Conservation (phyloP, 1,140 invertebrate genomes). For the Oryctes rhinoceros region DNA sequence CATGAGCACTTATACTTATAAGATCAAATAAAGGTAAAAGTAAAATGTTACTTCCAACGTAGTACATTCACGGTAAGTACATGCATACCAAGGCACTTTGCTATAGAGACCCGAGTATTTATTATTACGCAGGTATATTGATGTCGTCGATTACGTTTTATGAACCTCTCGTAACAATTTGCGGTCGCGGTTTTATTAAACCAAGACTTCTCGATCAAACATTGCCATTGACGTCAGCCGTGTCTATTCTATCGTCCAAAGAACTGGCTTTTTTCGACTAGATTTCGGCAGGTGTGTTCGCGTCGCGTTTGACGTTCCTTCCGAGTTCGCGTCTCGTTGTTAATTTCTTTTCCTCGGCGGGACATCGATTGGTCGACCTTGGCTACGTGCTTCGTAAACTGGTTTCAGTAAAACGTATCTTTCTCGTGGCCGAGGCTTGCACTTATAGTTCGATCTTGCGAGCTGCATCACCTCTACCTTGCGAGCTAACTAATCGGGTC, state of each 20-base stretch:
- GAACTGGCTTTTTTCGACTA: neutral
- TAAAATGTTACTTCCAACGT: no score
- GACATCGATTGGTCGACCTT: slow-evolving; percentile 30
- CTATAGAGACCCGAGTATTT: no score
- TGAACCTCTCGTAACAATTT: no score
- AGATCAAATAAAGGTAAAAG: no score
- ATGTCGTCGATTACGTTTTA: no score
- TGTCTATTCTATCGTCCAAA: neutral
- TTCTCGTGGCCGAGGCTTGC: neutral
- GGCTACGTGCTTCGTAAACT: slow-evolving; percentile 9
- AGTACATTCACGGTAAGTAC: no score
- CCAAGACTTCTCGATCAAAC: neutral
- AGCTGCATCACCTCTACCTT: neutral
- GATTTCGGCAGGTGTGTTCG: slow-evolving; percentile 9
- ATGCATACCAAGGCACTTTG: no score
- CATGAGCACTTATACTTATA: no score
- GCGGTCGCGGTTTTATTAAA: no score
- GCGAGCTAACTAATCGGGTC: neutral
- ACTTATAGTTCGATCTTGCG: neutral
- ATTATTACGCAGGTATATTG: no score
- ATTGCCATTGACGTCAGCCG: neutral
- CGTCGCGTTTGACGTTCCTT: neutral
- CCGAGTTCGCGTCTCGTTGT: slow-evolving; percentile 14
- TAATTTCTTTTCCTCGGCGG: slow-evolving; percentile 27
- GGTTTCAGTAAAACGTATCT: slow-evolving; percentile 17